A percentile compares a stretch with the other conserved stretches of the same genome.
Evolutionary conservation across 2,888 invertebrate genomes (phyloP).

Genomic region (Rugalucina vietnamica): DNA sequence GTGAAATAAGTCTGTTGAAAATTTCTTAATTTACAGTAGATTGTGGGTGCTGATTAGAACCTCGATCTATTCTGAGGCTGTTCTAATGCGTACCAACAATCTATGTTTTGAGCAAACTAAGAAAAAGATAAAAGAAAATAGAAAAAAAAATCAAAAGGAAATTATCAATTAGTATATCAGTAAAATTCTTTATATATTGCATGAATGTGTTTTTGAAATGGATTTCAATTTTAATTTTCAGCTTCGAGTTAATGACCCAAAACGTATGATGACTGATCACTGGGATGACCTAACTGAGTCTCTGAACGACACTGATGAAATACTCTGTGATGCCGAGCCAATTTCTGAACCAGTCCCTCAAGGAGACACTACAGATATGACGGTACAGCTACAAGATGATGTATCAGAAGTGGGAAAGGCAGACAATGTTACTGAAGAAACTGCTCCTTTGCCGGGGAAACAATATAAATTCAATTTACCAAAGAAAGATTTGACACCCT

Average conservation of each 20-base stretch:
- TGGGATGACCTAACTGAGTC: neutral
- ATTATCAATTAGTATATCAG: too few relatives aligned
- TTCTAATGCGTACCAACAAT: neutral
- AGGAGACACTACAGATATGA: neutral
- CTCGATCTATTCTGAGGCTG: too few relatives aligned
- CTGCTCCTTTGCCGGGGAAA: neutral
- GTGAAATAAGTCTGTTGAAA: too few relatives aligned
- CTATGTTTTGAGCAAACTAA: neutral
- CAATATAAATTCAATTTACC: neutral
- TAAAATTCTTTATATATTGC: too few relatives aligned
- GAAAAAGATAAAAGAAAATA: neutral
- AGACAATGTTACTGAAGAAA: neutral
- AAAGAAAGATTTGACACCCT: constrained; percentile 19
- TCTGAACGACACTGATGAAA: neutral
- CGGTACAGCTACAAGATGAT: neutral
- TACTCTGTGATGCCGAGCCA: neutral
- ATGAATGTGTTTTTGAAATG: too few relatives aligned
- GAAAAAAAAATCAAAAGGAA: too few relatives aligned
- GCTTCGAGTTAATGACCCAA: neutral
- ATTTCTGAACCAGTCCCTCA: neutral
- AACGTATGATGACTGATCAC: neutral
- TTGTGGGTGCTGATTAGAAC: neutral
- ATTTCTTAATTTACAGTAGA: neutral
- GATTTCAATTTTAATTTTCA: neutral
- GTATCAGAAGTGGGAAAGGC: neutral